phyloP scores from a whole-genome alignment of 2,888 invertebrate species.

The Julus scandinavius region DNA sequence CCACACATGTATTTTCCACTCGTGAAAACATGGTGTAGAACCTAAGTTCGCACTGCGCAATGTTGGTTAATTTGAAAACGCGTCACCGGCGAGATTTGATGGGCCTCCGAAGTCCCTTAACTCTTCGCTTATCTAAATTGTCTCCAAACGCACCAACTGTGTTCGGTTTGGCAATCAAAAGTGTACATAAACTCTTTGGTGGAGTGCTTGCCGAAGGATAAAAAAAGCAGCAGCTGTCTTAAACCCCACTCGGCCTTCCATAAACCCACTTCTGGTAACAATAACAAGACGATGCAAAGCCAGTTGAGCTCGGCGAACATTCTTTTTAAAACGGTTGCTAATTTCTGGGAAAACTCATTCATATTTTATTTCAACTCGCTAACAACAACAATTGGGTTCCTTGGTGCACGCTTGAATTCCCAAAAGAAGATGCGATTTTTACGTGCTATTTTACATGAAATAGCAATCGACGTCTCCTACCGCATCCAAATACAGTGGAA shows the following conservation, averaged over 20 bases:
- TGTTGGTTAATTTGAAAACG: background rate
- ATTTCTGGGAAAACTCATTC: background rate
- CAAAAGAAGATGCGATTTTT: too few relatives aligned
- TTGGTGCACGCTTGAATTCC: too few relatives aligned
- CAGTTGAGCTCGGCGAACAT: background rate
- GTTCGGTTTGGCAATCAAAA: background rate
- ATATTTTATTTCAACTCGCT: background rate
- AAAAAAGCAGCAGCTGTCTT: slow-evolving; percentile 37
- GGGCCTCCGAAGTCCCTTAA: slow-evolving; percentile 6
- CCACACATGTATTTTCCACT: too few relatives aligned
- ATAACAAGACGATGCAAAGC: slow-evolving; percentile 9
- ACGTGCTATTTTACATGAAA: too few relatives aligned
- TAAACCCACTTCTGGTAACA: slow-evolving; percentile 39
- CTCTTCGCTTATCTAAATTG: slow-evolving; percentile 34
- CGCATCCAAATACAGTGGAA: too few relatives aligned
- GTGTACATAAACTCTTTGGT: background rate
- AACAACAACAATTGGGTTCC: too few relatives aligned
- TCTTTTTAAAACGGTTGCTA: background rate
- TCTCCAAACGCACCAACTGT: background rate
- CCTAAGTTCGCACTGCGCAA: background rate
- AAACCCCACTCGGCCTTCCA: background rate
- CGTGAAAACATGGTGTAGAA: too few relatives aligned
- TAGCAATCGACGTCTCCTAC: too few relatives aligned
- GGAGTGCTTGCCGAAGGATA: slow-evolving; percentile 13
- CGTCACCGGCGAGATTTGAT: background rate